phyloP scores from a whole-genome alignment of 2,888 invertebrate species.

The Saturnia pavonia region DNA sequence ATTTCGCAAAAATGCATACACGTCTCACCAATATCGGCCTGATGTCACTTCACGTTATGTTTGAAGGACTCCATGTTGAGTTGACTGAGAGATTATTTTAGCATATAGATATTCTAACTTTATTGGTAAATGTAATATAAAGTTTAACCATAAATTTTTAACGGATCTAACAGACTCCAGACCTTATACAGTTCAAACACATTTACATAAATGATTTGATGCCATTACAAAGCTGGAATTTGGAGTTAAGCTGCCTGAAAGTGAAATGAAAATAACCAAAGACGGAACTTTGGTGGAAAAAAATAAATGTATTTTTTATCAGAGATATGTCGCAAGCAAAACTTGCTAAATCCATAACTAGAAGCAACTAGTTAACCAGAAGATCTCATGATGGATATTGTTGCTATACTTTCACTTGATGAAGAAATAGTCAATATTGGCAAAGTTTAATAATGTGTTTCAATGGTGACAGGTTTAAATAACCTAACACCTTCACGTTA shows the following conservation, averaged over 20 bases:
- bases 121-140: not conserved
- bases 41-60: too few species aligned
- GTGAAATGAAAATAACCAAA: conserved; percentile 77
- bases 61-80: too few species aligned
- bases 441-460: conserved; percentile 80
- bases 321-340: conserved; percentile 67
- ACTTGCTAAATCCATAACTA: conserved; percentile 63
- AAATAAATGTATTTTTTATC: conserved; percentile 72
- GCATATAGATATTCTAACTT: too few species aligned
- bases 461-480: not conserved
- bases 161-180: conserved; percentile 84
- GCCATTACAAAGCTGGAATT: conserved; percentile 91
- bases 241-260: conserved; percentile 80
- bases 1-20: too few species aligned
- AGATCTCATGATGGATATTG: conserved; percentile 89
- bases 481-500: too few species aligned
- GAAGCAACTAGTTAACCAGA: too few species aligned
- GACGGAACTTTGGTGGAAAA: conserved; percentile 72
- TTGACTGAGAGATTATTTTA: too few species aligned
- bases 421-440: conserved; percentile 90
- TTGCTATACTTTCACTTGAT: conserved; percentile 95
- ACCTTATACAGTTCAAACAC: conserved; percentile 94
- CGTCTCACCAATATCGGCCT: too few species aligned
- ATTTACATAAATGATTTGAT: conserved; percentile 94
- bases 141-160: not conserved